These are phyloP conservation scores for Campoplex nolae DNA, from an alignment of 2,888 invertebrate genomes.

Conservation along the genomic window DNA sequence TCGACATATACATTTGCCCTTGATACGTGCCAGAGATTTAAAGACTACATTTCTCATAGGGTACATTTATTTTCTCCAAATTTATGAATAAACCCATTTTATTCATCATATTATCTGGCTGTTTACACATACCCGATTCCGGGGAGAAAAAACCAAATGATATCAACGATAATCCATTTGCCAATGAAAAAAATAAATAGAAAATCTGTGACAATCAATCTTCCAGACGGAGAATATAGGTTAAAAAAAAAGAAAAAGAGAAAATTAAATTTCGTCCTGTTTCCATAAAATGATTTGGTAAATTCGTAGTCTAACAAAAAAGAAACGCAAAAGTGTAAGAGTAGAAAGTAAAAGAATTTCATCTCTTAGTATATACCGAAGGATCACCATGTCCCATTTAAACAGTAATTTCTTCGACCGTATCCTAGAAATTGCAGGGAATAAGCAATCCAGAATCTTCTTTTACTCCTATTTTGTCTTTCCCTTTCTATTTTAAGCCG, in stretches of 20 bases:
- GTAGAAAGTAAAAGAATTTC: slow-evolving; percentile 55
- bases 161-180: slow-evolving; percentile 40
- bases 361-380: slow-evolving; percentile 54
- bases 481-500: slow-evolving; percentile 24
- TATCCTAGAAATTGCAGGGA: slow-evolving; percentile 75
- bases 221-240: not conserved
- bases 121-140: not conserved
- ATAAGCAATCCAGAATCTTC: slow-evolving; percentile 70
- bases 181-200: not conserved
- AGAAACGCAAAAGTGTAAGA: slow-evolving; percentile 30
- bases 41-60: not conserved
- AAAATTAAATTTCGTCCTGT: slow-evolving; percentile 51
- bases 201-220: slow-evolving; percentile 22
- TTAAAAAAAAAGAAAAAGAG: slow-evolving; percentile 30
- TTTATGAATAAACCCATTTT: not conserved
- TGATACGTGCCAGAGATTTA: not conserved
- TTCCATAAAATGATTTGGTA: slow-evolving; percentile 62
- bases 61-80: not conserved
- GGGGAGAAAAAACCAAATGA: not conserved
- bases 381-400: slow-evolving; percentile 77
- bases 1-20: not conserved
- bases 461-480: slow-evolving; percentile 14
- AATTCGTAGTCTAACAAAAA: slow-evolving; percentile 20
- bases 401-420: slow-evolving; percentile 76
- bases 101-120: not conserved